Evolutionary conservation across 2,888 invertebrate genomes (phyloP).

Genomic region (Drosophila falleni): DNA sequence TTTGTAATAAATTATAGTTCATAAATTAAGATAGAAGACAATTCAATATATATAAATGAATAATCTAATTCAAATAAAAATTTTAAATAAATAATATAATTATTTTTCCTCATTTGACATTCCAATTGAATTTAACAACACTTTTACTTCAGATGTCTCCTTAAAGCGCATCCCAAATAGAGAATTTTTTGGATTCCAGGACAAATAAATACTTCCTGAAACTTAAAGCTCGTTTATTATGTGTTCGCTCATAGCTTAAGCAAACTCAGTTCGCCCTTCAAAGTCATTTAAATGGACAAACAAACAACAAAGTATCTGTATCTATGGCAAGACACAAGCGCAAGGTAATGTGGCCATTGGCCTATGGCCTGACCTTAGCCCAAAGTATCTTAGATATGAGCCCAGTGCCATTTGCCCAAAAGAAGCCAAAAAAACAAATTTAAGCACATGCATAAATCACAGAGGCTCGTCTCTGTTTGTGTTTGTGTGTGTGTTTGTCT

Average conservation of each 20-base stretch:
- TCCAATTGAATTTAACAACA: background rate
- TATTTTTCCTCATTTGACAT: too few relatives aligned
- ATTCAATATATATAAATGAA: background rate
- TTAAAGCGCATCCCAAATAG: background rate
- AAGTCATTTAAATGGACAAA: constrained; percentile 37
- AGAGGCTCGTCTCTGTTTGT: background rate
- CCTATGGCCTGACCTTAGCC: constrained; percentile 31
- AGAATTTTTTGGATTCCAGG: background rate
- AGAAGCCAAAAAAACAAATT: constrained; percentile 33
- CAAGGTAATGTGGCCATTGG: constrained; percentile 56
- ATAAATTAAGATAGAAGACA: constrained; percentile 6
- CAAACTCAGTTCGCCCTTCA: background rate
- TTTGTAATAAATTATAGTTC: constrained; percentile 3
- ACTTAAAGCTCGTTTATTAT: constrained; percentile 13
- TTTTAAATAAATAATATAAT: too few relatives aligned
- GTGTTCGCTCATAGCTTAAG: background rate
- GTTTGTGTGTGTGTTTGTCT: constrained; percentile 5
- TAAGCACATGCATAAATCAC: constrained; percentile 63
- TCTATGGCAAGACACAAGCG: constrained; percentile 47
- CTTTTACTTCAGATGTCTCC: background rate
- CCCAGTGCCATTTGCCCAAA: constrained; percentile 32
- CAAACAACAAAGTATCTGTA: constrained; percentile 57
- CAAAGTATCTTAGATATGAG: constrained; percentile 34
- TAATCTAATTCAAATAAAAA: too few relatives aligned
- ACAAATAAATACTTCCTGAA: background rate